Base-by-base conservation (phyloP, 2,888 invertebrate species). In the Cosmia pyralina region DNA sequence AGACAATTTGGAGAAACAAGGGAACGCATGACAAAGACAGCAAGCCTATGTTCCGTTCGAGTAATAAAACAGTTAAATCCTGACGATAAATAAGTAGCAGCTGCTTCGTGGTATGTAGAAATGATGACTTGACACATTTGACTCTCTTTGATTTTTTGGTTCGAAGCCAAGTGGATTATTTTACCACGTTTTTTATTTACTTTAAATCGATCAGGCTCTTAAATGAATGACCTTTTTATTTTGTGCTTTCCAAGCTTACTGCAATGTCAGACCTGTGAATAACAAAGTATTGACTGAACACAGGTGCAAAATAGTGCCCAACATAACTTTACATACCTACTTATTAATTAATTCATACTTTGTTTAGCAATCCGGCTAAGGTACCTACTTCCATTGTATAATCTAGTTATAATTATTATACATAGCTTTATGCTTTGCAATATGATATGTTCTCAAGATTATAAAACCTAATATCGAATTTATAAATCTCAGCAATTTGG, bases 41-140 rank as follows among this genome's bases (percentile, higher is more conserved):
- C 17, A 10, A n/a, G n/a, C n/a, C n/a, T n/a, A 60, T 15, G 15
- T 48, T 75, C 55, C 17, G 22, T n/a, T 22, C 6, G n/a, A 38
- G 50, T 58, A 52, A 38, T 50, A 75, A 28, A 75, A 69, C 69
- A 44, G 44, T 46, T 62, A 62, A 76, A 50, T 41, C 28, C 41
- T 48, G 15, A 13, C 50, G 34, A 52, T 72, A 62, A 69, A 62
- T 62, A 34, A 50, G 11, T 15, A 50, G 19, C 77, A 77, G 58
- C 77, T 69, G 69, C 77, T 59, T 28, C n/a, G 41, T 7, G 46
- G 77, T n/a, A 50, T 44, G 57, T 63, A 28, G 17, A 76, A 6
- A 46, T n/a, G 63, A 69, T 76, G 76, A 76, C 64, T 77, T 46
- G 58, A 64, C 76, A 59, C 59, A 50, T 64, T 68, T 13, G 8